Conservation (phyloP, 2,888 invertebrate species). For the Odiellus spinosus region DNA sequence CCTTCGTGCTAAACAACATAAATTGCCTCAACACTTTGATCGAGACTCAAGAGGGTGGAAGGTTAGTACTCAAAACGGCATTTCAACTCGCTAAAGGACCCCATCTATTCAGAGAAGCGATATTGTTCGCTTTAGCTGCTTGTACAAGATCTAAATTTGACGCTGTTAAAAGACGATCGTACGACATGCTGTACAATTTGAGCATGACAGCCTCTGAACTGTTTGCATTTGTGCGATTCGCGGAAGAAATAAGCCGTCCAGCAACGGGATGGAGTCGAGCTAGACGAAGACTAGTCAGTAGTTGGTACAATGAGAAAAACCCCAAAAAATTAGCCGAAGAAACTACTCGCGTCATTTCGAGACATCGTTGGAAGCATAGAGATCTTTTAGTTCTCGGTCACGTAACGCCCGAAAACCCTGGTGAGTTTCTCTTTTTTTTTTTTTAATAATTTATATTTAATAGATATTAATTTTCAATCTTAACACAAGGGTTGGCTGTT, state of each 20-base stretch:
- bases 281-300: conserved; percentile 43
- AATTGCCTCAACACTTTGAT: conserved; percentile 8
- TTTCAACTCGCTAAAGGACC: conserved; percentile 7
- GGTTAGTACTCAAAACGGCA: conserved; percentile 7
- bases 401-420: conserved; percentile 23
- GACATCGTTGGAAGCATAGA: conserved; percentile 53
- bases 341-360: conserved; percentile 43
- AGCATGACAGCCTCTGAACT: conserved; percentile 46
- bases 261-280: conserved; percentile 42
- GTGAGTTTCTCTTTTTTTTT: conserved; percentile 22
- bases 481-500: conserved; percentile 24
- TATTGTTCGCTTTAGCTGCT: conserved; percentile 47
- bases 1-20: conserved; percentile 8
- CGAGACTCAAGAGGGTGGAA: conserved; percentile 2
- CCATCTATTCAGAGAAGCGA: conserved; percentile 26
- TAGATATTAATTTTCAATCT: background rate
- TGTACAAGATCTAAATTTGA: conserved; percentile 36
- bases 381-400: conserved; percentile 41
- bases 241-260: conserved; percentile 33
- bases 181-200: conserved; percentile 38
- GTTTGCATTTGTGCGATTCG: conserved; percentile 44
- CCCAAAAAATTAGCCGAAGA: conserved; percentile 45
- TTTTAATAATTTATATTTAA: background rate
- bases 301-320: conserved; percentile 47
- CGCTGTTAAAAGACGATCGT: conserved; percentile 38